Conservation (phyloP, 1,140 invertebrate species). For the Leptoteleia sp. region DNA sequence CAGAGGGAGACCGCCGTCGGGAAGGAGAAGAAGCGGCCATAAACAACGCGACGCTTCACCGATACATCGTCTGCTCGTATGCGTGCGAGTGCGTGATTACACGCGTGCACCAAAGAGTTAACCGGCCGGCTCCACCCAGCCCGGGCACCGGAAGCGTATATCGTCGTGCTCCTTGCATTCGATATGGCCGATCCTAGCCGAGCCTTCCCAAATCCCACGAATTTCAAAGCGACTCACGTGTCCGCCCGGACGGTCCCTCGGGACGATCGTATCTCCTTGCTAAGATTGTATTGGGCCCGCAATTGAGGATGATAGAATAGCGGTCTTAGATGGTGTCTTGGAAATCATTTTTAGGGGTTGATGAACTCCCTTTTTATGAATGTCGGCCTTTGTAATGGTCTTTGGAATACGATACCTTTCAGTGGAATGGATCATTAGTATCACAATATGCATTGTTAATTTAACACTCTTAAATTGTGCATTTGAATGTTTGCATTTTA, state of each 20-base stretch:
- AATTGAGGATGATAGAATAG: slow-evolving; percentile 1
- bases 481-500: no score
- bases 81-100: slow-evolving; percentile 61
- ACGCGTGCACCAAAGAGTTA: slow-evolving; percentile 72
- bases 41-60: slow-evolving; percentile 77
- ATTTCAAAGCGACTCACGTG: slow-evolving; percentile 53
- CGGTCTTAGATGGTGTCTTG: background rate
- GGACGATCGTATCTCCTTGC: slow-evolving; percentile 21
- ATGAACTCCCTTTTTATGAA: slow-evolving; percentile 17
- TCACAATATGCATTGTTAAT: no score
- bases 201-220: slow-evolving; percentile 43
- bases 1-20: slow-evolving; percentile 69
- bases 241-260: slow-evolving; percentile 20
- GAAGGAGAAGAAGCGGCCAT: slow-evolving; percentile 78
- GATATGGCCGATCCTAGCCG: slow-evolving; percentile 68
- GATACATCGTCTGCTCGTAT: slow-evolving; percentile 63
- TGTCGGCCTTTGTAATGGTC: no score
- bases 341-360: slow-evolving; percentile 12
- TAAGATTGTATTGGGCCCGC: background rate
- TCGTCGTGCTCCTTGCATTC: slow-evolving; percentile 73
- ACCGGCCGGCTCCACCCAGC: slow-evolving; percentile 74
- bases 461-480: no score
- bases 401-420: no score
- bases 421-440: no score
- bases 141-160: slow-evolving; percentile 75